Evolutionary conservation across 1,140 invertebrate genomes (phyloP), one percentile per base, ranked within the genome.

Genomic region (Polypedilum pembai): DNA sequence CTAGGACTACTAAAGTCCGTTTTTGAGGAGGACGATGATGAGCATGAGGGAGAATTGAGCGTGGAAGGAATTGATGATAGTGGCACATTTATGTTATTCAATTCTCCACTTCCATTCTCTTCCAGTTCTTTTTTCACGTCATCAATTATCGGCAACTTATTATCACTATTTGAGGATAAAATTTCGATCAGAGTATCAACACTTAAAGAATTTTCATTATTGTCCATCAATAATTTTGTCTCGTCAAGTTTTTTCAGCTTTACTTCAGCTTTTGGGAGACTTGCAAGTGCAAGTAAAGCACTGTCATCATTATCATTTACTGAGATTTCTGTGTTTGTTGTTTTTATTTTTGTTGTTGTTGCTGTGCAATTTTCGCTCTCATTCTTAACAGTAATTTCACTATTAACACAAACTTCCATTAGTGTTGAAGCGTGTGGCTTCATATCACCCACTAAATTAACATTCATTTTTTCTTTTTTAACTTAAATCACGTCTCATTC

Each of bases 181-280:
- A 69, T 69, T 21, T 69, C 65, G 8, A 69, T 69, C 8, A 69
- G 17, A 4, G 65, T 69, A 69, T 69, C 65, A 20, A 69, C 65
- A 69, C 65, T 69, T 8, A 69, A 10, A 20, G 65, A 69, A 69
- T 69, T 69, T 7, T 69, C 65, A 69, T 69, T 69, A 21, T 69
- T 69, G 20, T 69, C 65, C 20, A 69, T 69, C 3, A 69, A 18
- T 69, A 69, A 21, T 69, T 69, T 69, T 3, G 65, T 69, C 18
- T 69, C 65, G 8, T 69, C 65, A 10, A 69, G 17, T 21, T 69
- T 69, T 18, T 20, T 69, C 5, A 69, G 7, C 20, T 69, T 69
- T 8, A 69, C 10, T 69, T 69, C 65, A 20, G 17, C 65, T 69
- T 69, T 21, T 69, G 65, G 65, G 0, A 69, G 17, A 69, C 20